A percentile compares a stretch with the other conserved stretches of the same genome.
Conservation (phyloP, 2,797 vertebrate species). For the Danio tinwini region DNA sequence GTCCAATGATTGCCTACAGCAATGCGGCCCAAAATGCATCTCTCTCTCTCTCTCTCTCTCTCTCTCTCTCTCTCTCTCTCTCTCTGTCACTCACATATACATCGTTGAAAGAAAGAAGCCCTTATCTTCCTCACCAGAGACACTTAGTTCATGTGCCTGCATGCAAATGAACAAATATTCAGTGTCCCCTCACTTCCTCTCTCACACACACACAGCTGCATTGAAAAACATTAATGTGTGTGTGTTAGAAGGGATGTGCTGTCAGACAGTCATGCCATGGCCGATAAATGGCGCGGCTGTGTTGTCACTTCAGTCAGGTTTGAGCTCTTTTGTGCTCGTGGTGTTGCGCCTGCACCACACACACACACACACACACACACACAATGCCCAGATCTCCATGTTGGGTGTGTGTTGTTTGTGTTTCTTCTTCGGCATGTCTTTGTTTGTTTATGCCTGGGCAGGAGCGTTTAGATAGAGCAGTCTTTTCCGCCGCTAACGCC, state of each 20-base stretch:
- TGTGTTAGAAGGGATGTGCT: constrained; percentile 71
- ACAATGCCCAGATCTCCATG: constrained; percentile 40
- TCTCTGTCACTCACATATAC: constrained; percentile 61
- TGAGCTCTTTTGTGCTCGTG: constrained; percentile 73
- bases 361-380: constrained; percentile 37
- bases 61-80: constrained; percentile 42
- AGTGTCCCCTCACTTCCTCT: constrained; percentile 66
- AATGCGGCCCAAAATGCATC: constrained; percentile 2
- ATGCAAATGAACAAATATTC: constrained; percentile 79
- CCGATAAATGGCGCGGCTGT: constrained; percentile 74
- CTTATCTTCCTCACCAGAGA: constrained; percentile 79
- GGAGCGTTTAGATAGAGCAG: constrained; percentile 51
- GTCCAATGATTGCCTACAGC: constrained; percentile 33
- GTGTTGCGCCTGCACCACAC: constrained; percentile 52
- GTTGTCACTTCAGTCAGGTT: constrained; percentile 77
- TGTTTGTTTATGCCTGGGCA: constrained; percentile 56
- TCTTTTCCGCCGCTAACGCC: constrained; percentile 18
- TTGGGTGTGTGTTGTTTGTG: constrained; percentile 32
- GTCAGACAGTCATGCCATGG: constrained; percentile 64
- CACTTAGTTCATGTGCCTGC: constrained; percentile 72
- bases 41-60: constrained; percentile 19
- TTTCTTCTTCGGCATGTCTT: constrained; percentile 37
- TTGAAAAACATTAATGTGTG: constrained; percentile 54
- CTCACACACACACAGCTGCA: constrained; percentile 46
- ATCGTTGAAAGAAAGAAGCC: constrained; percentile 74